Conservation (phyloP, 2,113 vertebrate genomes). For the Pseudorhombus dupliciocellatus region DNA sequence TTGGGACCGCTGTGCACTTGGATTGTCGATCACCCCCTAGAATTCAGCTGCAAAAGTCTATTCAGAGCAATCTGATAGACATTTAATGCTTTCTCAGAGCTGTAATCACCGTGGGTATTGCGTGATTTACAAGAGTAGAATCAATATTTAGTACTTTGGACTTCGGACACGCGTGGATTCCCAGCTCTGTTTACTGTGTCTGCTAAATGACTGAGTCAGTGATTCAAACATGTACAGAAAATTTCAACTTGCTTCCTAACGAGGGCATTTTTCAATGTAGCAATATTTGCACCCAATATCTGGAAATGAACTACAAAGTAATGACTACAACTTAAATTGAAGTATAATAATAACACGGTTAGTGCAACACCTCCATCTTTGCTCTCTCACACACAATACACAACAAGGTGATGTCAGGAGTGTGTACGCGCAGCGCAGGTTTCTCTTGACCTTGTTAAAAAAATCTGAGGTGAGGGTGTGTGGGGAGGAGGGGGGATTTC, state of each 20-base stretch:
- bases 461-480: neutral
- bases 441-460: constrained; percentile 17
- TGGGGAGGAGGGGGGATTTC: neutral
- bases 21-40: constrained; percentile 1
- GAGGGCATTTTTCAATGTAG: neutral
- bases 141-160: constrained; percentile 36
- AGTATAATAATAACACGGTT: too few species aligned
- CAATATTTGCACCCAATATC: neutral
- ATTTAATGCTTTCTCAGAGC: constrained; percentile 12
- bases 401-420: constrained; percentile 8
- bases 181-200: constrained; percentile 20
- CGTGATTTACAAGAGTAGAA: neutral
- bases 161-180: constrained; percentile 11
- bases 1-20: neutral
- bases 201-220: neutral
- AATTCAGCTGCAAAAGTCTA: neutral
- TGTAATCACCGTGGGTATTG: neutral
- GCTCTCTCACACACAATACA: constrained; percentile 6
- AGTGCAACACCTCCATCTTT: neutral
- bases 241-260: neutral
- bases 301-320: neutral
- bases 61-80: constrained; percentile 1
- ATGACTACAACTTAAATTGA: neutral
- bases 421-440: constrained; percentile 12
- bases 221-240: neutral